Evolutionary conservation across 1,140 invertebrate genomes (phyloP).

Genomic region (Paralvinella palmiformis): DNA sequence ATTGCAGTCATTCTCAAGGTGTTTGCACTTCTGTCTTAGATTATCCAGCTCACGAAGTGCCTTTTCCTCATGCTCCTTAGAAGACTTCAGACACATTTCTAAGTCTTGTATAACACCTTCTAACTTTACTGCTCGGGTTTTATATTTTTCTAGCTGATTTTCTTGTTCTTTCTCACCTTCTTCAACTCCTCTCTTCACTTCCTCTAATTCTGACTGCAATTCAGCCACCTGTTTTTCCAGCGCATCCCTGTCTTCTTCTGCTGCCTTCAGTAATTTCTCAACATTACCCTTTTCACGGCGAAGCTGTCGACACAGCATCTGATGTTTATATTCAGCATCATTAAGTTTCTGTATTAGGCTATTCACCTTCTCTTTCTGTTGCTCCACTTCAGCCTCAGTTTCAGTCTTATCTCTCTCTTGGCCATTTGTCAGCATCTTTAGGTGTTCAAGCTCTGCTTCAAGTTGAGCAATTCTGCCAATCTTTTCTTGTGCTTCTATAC

Average conservation of each 20-base stretch:
- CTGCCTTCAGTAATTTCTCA: not conserved
- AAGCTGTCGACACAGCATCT: not conserved
- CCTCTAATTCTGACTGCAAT: not conserved
- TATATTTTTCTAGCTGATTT: not conserved
- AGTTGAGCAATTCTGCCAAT: not conserved
- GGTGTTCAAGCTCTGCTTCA: not conserved
- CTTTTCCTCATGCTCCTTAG: not conserved
- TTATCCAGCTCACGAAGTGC: not conserved
- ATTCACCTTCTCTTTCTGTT: not conserved
- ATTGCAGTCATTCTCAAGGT: not conserved
- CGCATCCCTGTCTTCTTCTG: not conserved
- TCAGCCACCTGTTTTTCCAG: not conserved
- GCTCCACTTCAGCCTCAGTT: not conserved
- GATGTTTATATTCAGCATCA: conserved; percentile 1
- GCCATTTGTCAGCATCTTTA: too few relatives aligned
- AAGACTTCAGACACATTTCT: not conserved
- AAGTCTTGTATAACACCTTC: not conserved
- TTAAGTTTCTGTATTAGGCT: not conserved
- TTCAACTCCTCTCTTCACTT: not conserved
- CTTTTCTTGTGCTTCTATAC: not conserved
- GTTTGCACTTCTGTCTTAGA: not conserved
- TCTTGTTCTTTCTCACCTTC: not conserved
- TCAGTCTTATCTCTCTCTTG: not conserved
- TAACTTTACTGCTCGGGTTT: not conserved
- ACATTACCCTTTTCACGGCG: not conserved